These are phyloP conservation scores for Brachyalestes nurse DNA, from an alignment of 2,797 vertebrate species.

Conservation along the genomic window DNA sequence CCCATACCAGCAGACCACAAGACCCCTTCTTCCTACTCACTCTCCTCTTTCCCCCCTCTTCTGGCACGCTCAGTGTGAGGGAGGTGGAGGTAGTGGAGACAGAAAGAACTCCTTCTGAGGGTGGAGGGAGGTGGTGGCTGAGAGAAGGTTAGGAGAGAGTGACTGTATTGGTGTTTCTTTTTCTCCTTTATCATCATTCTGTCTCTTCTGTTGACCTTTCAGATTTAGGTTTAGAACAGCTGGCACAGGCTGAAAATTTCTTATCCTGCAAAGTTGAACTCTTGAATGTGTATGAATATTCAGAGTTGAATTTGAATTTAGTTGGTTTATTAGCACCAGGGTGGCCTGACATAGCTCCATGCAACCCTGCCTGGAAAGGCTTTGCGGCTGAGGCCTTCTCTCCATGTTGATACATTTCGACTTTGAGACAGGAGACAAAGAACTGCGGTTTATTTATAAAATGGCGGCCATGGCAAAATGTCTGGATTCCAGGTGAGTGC, in stretches of 20 bases:
- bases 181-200: slow-evolving; percentile 16
- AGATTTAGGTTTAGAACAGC: neutral
- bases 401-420: neutral
- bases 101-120: neutral
- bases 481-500: slow-evolving; percentile 71
- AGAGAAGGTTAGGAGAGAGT: slow-evolving; percentile 43
- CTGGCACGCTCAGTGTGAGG: neutral
- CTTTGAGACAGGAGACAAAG: slow-evolving; percentile 42
- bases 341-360: neutral
- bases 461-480: slow-evolving; percentile 67
- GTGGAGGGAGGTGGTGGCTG: slow-evolving; percentile 35
- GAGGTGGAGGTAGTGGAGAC: slow-evolving; percentile 35
- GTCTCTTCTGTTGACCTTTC: neutral
- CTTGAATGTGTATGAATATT: slow-evolving; percentile 5
- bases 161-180: slow-evolving; percentile 26
- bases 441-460: slow-evolving; percentile 56
- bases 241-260: neutral
- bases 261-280: neutral
- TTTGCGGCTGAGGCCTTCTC: neutral
- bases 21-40: neutral
- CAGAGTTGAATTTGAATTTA: neutral
- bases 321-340: neutral
- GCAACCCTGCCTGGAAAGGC: neutral
- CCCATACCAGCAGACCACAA: neutral
- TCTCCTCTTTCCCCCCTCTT: slow-evolving; percentile 8